Evolutionary conservation across 64 coral and sea anemone genomes (phyloP), one percentile per base, ranked within the genome.

Genomic region (Acropora yongei): DNA sequence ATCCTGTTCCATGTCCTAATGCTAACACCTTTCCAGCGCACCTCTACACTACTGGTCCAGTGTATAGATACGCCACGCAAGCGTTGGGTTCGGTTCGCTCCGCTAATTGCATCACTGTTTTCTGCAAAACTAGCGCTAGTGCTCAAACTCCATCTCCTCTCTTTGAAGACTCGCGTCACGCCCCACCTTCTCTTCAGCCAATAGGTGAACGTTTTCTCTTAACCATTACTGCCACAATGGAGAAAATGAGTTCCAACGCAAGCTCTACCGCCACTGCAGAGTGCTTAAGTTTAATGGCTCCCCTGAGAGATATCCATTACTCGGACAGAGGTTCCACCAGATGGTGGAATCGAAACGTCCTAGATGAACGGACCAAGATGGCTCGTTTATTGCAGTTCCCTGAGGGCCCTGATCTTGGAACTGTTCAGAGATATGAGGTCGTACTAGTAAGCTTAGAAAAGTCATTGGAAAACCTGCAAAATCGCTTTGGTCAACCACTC

Each of bases 271-370:
- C n/a, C 49, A 1, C 10, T 87, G 10, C 30, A 72, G 49, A 44
- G 75, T 89, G 12, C 6, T 78, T 17, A 78, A 65, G 87, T 89
- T 89, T 61, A 55, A 89, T 78, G 75, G 75, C 17, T 78, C 87
- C n/a, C 87, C 87, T 18, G 87, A 49, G 14, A 60, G 57, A n/a
- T 81, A 81, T 39, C 79, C 10, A 40, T 8, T 81, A 8, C 61
- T 81, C 42, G 20, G 79, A 41, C 30, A 11, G 12, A 80, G 48
- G 48, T 80, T 80, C 19, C 17, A 80, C 50, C 78, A 80, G 4
- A 80, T 87, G 85, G 85, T 87, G 12, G 85, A 87, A 16, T 80
- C 48, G 5, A 80, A 80, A 48, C 30, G 78, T 49, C 14, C 39
- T 80, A 80, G 78, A 80, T 48, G 78, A 80, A 39, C 48, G 18